Evolutionary conservation across 2,797 vertebrate genomes (phyloP), one percentile per base, ranked within the genome.

Genomic region (Buphagus erythrorhynchus): DNA sequence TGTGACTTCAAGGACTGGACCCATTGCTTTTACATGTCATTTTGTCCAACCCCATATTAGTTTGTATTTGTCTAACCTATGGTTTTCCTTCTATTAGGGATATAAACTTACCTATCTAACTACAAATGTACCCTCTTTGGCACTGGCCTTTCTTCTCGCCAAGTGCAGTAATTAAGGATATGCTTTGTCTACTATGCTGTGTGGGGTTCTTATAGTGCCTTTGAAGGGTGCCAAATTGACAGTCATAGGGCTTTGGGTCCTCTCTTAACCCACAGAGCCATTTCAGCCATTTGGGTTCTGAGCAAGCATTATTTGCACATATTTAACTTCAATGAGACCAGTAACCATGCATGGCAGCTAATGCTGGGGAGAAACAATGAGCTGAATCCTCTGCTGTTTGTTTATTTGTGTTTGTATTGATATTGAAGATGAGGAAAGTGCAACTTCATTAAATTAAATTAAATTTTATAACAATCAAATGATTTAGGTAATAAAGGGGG

Each of bases 381-480:
- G 61, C 93, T 93, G 92, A 92, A 78, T 71, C 71, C 85, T 74
- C 63, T 16, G 21, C 54, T 90, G 92, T 85, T 95, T 95, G 54
- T 93, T 95, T 97, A 71, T 96, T 90, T 86, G 36, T 79, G 58
- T 85, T 88, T 95, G 87, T 86, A 83, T 88, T 95, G 77, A n/a
- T 71, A 45, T 5, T 40, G 68, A 95, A 94, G 94, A 90, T 36
- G 92, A 89, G 86, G 95, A 97, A 97, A 97, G 87, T 88, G 84
- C 67, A 88, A 97, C 82, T 97, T 95, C 76, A 92, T 97, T 97
- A 95, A 96, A 96, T 97, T 94, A 97, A 97, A 97, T 97, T 91
- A 95, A 96, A 94, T 97, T 97, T 98, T 95, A 81, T 95, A 97
- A 95, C 94, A 97, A 80, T 96, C 95, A 96, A 95, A 88, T 95